Percentiles rank a stretch among this genome's conserved stretches.
Evolutionary conservation across 2,888 invertebrate genomes (phyloP).

Genomic region (Perdita meconis): DNA sequence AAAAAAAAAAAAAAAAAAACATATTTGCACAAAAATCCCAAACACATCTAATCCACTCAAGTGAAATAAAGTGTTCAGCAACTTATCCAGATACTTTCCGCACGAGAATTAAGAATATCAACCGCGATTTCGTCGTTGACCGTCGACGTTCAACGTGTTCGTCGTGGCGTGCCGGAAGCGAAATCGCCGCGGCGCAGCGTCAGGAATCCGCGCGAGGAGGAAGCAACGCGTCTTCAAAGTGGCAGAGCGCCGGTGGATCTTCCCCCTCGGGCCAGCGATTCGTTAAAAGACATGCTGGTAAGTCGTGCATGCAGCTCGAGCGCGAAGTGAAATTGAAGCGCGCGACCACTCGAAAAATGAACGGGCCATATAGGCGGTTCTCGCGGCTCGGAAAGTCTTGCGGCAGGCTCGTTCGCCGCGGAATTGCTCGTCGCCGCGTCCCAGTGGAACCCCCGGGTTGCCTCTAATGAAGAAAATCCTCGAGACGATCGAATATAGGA

Average conservation of each 20-base stretch:
- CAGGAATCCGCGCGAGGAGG: slow-evolving; percentile 12
- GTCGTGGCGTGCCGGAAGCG: slow-evolving; percentile 3
- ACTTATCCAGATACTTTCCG: no score
- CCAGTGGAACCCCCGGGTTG: slow-evolving; percentile 58
- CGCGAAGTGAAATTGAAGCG: slow-evolving; percentile 65
- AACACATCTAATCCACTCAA: no score
- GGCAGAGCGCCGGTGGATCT: slow-evolving; percentile 49
- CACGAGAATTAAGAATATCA: no score
- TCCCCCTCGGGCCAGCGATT: slow-evolving; percentile 52
- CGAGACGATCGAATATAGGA: slow-evolving; percentile 68
- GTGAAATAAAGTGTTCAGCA: no score
- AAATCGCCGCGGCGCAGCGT: slow-evolving; percentile 12
- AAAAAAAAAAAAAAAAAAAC: no score
- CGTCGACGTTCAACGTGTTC: slow-evolving; percentile 23
- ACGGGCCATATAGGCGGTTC: slow-evolving; percentile 45
- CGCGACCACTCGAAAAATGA: slow-evolving; percentile 62
- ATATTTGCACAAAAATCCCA: no score
- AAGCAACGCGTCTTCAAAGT: slow-evolving; percentile 48
- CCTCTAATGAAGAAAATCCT: slow-evolving; percentile 75
- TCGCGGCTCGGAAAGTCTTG: slow-evolving; percentile 43
- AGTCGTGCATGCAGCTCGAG: slow-evolving; percentile 64
- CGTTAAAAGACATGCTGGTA: slow-evolving; percentile 69
- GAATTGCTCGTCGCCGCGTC: slow-evolving; percentile 19
- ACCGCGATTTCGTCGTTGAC: slow-evolving; percentile 8
- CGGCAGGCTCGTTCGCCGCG: slow-evolving; percentile 15